Base-by-base conservation (phyloP, 2,888 invertebrate genomes). In the Rhabditoides inermis region DNA sequence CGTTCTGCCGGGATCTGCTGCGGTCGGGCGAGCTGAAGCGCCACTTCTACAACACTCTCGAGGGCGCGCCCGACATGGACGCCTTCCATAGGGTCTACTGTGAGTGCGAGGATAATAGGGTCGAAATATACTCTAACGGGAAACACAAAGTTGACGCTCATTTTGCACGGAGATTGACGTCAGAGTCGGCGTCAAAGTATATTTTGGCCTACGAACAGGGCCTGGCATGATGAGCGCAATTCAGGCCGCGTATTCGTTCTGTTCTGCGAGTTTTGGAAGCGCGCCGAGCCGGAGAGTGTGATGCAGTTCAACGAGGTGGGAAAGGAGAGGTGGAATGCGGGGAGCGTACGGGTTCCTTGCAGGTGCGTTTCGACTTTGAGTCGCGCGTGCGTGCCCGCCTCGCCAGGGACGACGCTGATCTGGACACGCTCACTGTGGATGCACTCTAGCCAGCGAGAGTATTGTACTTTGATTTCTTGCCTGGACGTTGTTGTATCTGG, bases 231-330 rank as follows among this genome's bases (percentile, higher is more conserved):
- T 48, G 18, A 12, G 26, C 25, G 37, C 0, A n/a, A 70, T 74
- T 20, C 68, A 81, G 81, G 79, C 78, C 90, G 88, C 77, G 81
- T 94, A 48, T 89, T 92, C 78, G 87, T 86, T 76, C 88, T 91
- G 76, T 95, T 95, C 81, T 90, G 92, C 79, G 85, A 86, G 70
- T 87, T 88, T 79, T 95, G 95, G 95, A 84, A 90, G 65, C 84
- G 86, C 60, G 86, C 88, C 23, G 88, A 89, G 73, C 94, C 95
- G 0, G 84, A 83, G 63, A 87, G 88, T 76, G 89, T 95, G 61
- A 95, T 95, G 94, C 89, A 92, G 75, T 95, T 94, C 78, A 87
- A 88, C 30, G 82, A 83, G 44, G 87, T 94, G 53, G 86, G 86
- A 76, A 85, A 87, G 69, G 85, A 84, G 72, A n/a, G n/a, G n/a